These are phyloP conservation scores for Phataginus tetradactyla DNA, from an alignment of 2,797 vertebrate genomes.

Conservation along the genomic window DNA sequence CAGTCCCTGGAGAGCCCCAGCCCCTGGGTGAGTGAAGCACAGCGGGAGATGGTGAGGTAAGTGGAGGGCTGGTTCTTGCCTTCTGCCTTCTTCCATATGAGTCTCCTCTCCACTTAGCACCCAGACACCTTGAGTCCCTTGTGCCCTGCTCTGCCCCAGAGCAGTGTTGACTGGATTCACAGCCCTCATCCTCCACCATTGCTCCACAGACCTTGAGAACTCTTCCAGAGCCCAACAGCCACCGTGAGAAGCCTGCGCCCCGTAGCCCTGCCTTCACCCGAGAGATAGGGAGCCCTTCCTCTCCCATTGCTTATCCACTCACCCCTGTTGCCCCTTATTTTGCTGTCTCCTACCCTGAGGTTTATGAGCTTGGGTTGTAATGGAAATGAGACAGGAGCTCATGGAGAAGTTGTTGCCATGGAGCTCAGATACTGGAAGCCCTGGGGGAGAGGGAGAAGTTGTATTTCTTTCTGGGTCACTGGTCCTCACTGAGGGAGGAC, in stretches of 20 bases:
- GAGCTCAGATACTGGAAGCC: background rate
- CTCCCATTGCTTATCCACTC: background rate
- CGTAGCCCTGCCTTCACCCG: background rate
- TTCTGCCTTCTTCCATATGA: background rate
- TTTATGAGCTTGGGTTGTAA: background rate
- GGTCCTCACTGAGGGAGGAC: background rate
- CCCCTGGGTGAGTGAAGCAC: slow-evolving; percentile 43
- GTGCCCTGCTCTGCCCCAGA: slow-evolving; percentile 85
- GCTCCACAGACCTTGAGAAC: slow-evolving; percentile 4
- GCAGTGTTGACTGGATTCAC: slow-evolving; percentile 80
- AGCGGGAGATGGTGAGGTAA: background rate
- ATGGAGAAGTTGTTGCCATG: background rate
- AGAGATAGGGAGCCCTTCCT: background rate
- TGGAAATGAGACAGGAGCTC: background rate
- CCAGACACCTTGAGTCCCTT: slow-evolving; percentile 86
- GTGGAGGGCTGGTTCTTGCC: background rate
- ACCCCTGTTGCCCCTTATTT: background rate
- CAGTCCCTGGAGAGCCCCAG: background rate
- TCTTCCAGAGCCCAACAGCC: slow-evolving; percentile 2
- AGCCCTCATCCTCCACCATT: background rate
- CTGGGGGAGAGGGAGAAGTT: background rate
- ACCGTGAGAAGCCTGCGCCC: background rate
- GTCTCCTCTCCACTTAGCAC: slow-evolving; percentile 74
- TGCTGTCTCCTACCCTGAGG: background rate
- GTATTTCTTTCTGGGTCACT: background rate